A percentile compares a stretch with the other conserved stretches of the same genome.
These are phyloP conservation scores for Muntiacus muntjak DNA, from an alignment of 2,113 vertebrate species.

Conservation along the genomic window DNA sequence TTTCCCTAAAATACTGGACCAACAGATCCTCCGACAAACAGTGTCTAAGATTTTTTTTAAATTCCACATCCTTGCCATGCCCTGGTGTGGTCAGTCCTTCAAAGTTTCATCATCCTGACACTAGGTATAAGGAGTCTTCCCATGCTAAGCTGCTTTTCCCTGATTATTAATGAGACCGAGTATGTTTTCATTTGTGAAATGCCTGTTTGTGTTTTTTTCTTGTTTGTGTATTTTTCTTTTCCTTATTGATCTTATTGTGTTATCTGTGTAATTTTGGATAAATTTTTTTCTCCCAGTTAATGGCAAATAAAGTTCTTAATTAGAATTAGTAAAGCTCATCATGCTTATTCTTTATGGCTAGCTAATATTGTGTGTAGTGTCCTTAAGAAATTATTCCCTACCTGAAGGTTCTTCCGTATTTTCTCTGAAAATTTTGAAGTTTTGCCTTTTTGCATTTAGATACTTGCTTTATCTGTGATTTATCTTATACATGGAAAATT, in stretches of 20 bases:
- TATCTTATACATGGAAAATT: not conserved
- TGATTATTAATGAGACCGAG: not conserved
- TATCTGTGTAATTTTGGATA: not conserved
- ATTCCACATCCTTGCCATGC: not conserved
- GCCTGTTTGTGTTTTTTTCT: not conserved
- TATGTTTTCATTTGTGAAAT: not conserved
- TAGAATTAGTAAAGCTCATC: not conserved
- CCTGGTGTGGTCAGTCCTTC: not conserved
- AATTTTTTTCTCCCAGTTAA: not conserved
- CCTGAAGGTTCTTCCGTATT: not conserved
- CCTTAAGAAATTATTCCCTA: not conserved
- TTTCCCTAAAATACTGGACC: not conserved
- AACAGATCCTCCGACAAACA: not conserved
- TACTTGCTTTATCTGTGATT: not conserved
- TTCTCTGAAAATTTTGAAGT: not conserved
- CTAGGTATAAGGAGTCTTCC: not conserved
- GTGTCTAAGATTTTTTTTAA: not conserved
- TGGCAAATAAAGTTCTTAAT: not conserved
- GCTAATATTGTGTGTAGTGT: not conserved
- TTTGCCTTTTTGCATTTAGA: not conserved
- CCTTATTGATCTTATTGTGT: not conserved
- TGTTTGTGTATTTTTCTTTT: not conserved
- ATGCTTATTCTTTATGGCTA: not conserved
- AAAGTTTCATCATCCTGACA: not conserved
- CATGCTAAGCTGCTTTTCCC: not conserved